Base-by-base conservation (phyloP, 2,797 vertebrate species). In the Catamblyrhynchus diadema region DNA sequence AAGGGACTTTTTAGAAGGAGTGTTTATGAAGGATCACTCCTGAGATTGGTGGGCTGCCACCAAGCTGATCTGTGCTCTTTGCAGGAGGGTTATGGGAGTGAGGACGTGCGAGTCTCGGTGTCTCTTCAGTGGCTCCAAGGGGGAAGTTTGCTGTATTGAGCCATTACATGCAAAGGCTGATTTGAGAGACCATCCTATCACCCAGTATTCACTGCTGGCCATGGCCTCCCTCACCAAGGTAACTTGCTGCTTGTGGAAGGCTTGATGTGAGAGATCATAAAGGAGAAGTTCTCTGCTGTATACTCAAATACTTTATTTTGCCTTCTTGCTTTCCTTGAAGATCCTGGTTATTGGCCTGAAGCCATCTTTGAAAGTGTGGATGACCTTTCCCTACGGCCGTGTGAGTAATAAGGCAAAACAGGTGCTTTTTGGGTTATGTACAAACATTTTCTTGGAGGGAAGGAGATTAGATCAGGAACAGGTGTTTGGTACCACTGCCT, bases 221-320 rank as follows among this genome's bases (percentile, higher is more conserved):
- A 99, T 99, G 99, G 99, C 99, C 8, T 99, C 99, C 23, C 98
- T 99, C 85, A 99, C 99, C 24, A 99, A 99, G 98, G 99, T 99
- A 95, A 82, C 20, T 44, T 48, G 19, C 44, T 74, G 70, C 54
- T 81, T 41, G n/a, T 21, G 13, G 23, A 45, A 44, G 41, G 27
- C 39, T 93, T 47, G 59, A 44, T 56, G 25, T 77, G 30, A 51
- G 62, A 89, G 62, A 67, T 51, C 7, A 8, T 33, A 37, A 35
- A 80, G n/a, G 53, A 62, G 78, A 44, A 22, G 8, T 39, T 91
- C 54, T 77, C 41, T 93, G 15, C 6, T 72, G 3, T 30, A 5
- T n/a, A 10, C 30, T 72, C n/a, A 89, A 44, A 73, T 12, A 2
- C 64, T 33, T 93, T 18, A 22, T 77, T 86, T 72, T 20, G 4